These are phyloP conservation scores for Phaethornis superciliosus DNA, from an alignment of 2,113 vertebrate species.

Conservation along the genomic window DNA sequence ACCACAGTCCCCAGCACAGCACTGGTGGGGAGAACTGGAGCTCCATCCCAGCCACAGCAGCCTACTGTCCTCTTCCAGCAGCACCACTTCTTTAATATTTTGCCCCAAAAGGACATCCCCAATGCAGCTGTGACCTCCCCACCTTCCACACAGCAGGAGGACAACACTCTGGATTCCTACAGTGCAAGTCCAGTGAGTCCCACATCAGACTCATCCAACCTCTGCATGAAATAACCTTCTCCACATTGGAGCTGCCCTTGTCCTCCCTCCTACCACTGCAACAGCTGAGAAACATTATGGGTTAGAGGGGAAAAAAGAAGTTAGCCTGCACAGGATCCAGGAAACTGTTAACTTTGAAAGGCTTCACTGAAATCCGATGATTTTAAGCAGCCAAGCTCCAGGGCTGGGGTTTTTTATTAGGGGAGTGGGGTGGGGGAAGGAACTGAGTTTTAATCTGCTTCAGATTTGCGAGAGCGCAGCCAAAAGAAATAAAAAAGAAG, in stretches of 20 bases:
- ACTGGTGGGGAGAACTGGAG: rapidly evolving
- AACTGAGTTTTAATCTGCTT: constrained; percentile 39
- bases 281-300: not conserved
- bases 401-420: not conserved
- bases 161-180: not conserved
- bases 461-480: not conserved
- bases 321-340: constrained; percentile 25
- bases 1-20: not conserved
- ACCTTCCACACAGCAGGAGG: not conserved
- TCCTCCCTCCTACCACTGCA: not conserved
- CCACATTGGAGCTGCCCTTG: not conserved
- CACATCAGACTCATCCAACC: not conserved
- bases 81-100: not conserved
- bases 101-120: rapidly evolving
- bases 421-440: not conserved
- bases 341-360: constrained; percentile 52
- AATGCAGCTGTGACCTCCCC: not conserved
- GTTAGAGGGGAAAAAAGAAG: not conserved
- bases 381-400: constrained; percentile 30
- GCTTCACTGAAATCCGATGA: constrained; percentile 12
- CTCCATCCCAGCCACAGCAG: not conserved
- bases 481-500: constrained; percentile 56
- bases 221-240: not conserved
- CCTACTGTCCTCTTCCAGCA: not conserved
- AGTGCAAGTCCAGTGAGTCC: not conserved